A percentile compares a stretch with the other conserved stretches of the same genome.
Conservation (phyloP, 2,888 invertebrate genomes). For the Parelbella ahira region DNA sequence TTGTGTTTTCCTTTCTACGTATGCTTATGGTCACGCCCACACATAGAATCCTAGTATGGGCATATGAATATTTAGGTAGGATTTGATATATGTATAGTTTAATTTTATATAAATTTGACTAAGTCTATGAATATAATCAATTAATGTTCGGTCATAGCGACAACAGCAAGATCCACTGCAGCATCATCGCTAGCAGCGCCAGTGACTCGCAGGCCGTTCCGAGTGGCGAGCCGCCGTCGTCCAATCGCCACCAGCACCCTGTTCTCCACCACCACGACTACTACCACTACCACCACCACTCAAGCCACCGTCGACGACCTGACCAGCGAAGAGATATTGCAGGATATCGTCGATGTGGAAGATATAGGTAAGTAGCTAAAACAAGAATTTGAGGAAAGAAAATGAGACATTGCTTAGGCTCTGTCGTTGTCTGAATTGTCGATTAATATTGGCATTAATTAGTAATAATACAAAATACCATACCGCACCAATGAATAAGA, state of each 20-base stretch:
- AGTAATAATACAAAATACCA: no score
- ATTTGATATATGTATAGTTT: no score
- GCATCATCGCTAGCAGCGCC: conserved; percentile 29
- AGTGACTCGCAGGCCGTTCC: conserved; percentile 53
- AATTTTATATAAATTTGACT: no score
- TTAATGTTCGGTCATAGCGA: conserved; percentile 27
- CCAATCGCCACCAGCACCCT: conserved; percentile 34
- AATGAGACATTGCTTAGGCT: no score
- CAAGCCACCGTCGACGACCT: conserved; percentile 36
- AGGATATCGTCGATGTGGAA: conserved; percentile 50
- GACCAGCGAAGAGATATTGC: conserved; percentile 59
- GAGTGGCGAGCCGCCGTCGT: conserved; percentile 56
- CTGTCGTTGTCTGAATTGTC: no score
- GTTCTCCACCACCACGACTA: conserved; percentile 37
- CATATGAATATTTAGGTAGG: no score
- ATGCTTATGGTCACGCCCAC: no score
- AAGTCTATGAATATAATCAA: no score
- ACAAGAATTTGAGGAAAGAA: neutral
- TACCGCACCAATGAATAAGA: no score
- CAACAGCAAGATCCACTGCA: conserved; percentile 31
- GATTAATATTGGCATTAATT: no score
- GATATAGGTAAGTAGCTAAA: conserved; percentile 59
- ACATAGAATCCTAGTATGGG: no score
- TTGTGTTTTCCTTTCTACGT: no score
- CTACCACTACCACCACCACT: conserved; percentile 37